Evolutionary conservation across 2,888 invertebrate genomes (phyloP).

Genomic region (Tortricodes alternella): DNA sequence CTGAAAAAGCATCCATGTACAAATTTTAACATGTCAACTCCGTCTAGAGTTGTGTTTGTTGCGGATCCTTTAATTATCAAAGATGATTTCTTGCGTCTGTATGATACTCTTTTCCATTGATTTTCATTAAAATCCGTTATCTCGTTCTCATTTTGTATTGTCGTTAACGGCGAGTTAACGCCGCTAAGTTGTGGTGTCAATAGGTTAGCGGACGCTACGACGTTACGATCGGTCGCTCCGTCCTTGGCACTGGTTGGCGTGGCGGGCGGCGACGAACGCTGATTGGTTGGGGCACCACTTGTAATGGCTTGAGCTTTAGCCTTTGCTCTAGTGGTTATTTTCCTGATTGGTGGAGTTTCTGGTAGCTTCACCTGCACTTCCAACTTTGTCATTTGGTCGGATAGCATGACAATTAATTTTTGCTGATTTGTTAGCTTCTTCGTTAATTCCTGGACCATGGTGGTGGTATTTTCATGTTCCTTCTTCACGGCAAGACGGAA

Average conservation of each 20-base stretch:
- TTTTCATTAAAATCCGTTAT: not conserved
- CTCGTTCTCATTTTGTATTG: not conserved
- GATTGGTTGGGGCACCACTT: not conserved
- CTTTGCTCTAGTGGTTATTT: not conserved
- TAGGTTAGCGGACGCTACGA: not conserved
- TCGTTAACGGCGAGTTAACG: not conserved
- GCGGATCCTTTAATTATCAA: not conserved
- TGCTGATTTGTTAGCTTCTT: not conserved
- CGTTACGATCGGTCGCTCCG: not conserved
- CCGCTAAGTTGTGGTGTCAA: not conserved
- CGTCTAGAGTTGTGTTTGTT: not conserved
- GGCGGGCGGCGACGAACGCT: not conserved
- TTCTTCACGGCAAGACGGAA: slow-evolving; percentile 1
- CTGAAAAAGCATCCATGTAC: slow-evolving; percentile 1
- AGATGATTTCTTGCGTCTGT: not conserved
- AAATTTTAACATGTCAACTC: not conserved
- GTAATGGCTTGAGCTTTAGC: not conserved
- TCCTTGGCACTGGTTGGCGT: not conserved
- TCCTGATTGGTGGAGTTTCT: not conserved
- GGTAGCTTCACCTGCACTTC: not conserved
- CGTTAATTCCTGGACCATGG: not conserved
- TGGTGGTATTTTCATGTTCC: not conserved
- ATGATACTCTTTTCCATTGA: not conserved
- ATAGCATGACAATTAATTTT: not conserved
- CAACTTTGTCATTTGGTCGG: not conserved